Percentiles rank a stretch among this genome's conserved stretches.
These are phyloP conservation scores for Drosophila ochracea DNA, from an alignment of 2,888 invertebrate genomes.

Conservation along the genomic window DNA sequence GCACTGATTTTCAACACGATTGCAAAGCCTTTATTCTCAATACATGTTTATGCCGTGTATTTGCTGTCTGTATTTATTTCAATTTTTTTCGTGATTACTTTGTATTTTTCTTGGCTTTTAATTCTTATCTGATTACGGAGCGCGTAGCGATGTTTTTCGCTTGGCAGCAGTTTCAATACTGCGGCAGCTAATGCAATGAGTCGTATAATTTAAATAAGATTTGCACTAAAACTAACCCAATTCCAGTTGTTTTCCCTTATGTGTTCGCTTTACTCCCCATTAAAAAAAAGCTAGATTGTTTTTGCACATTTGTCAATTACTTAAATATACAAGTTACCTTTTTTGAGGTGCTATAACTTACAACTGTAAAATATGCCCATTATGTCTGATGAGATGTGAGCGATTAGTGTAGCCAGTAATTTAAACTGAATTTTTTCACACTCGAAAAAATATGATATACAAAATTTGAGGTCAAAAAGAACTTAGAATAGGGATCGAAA, in stretches of 20 bases:
- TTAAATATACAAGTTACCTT: neutral
- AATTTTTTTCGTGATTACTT: neutral
- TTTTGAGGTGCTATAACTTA: neutral
- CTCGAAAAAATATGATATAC: neutral
- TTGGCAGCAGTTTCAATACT: conserved; percentile 55
- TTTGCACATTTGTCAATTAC: conserved; percentile 8
- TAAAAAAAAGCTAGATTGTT: neutral
- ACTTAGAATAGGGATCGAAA: neutral
- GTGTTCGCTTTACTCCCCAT: neutral
- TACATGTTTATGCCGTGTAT: neutral
- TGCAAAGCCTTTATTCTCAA: no score
- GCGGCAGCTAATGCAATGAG: conserved; percentile 21
- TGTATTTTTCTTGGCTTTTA: conserved; percentile 4
- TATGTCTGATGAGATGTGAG: conserved; percentile 5
- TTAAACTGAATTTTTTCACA: neutral
- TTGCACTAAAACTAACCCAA: conserved; percentile 4
- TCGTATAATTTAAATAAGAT: conserved; percentile 42
- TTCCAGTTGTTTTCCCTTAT: neutral
- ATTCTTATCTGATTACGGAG: conserved; percentile 34
- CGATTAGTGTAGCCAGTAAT: neutral
- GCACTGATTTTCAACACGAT: conserved; percentile 3
- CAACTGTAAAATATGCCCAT: conserved; percentile 6
- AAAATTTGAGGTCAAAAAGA: neutral
- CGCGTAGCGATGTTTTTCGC: conserved; percentile 53
- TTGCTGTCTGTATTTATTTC: conserved; percentile 3